Percentiles rank a stretch among this genome's conserved stretches.
phyloP scores from a whole-genome alignment of 92 coral and sea anemone species.

The Montipora capitata region DNA sequence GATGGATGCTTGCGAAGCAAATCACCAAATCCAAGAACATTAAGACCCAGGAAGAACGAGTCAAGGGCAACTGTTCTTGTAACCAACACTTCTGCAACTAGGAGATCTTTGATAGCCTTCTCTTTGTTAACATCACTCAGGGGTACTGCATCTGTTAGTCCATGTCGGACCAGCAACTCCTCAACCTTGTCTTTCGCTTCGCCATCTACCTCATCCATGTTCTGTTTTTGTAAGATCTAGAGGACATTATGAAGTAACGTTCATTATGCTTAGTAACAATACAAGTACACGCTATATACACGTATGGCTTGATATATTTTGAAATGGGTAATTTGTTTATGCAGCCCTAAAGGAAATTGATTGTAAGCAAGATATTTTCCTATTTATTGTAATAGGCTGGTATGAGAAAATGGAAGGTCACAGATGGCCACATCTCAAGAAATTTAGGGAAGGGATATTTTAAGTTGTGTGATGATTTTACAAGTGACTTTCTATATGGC shows the following conservation, averaged over 20 bases:
- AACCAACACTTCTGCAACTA: slow-evolving; percentile 71
- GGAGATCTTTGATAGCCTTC: slow-evolving; percentile 69
- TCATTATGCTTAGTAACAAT: slow-evolving; percentile 21
- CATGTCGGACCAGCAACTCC: slow-evolving; percentile 77
- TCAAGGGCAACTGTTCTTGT: slow-evolving; percentile 63
- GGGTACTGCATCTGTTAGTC: slow-evolving; percentile 70
- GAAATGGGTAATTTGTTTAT: slow-evolving; percentile 15
- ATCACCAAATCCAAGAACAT: slow-evolving; percentile 75
- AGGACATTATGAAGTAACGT: slow-evolving; percentile 13
- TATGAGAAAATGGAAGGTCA: slow-evolving; percentile 16
- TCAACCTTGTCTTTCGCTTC: slow-evolving; percentile 72
- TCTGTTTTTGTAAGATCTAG: slow-evolving; percentile 10
- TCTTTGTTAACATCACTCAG: slow-evolving; percentile 65
- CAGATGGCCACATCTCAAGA: slow-evolving; percentile 25
- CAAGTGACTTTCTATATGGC: slow-evolving; percentile 9
- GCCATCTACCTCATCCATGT: slow-evolving; percentile 16
- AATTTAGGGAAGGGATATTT: slow-evolving; percentile 24
- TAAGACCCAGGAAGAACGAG: slow-evolving; percentile 54
- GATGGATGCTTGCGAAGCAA: slow-evolving; percentile 63
- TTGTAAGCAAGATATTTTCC: slow-evolving; percentile 20
- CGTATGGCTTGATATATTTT: slow-evolving; percentile 25
- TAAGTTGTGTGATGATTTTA: slow-evolving; percentile 27
- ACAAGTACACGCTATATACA: slow-evolving; percentile 13
- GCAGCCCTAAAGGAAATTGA: slow-evolving; percentile 21
- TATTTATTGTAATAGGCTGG: slow-evolving; percentile 28